Base-by-base conservation (phyloP, 2,113 vertebrate species). In the Leptosomus discolor region DNA sequence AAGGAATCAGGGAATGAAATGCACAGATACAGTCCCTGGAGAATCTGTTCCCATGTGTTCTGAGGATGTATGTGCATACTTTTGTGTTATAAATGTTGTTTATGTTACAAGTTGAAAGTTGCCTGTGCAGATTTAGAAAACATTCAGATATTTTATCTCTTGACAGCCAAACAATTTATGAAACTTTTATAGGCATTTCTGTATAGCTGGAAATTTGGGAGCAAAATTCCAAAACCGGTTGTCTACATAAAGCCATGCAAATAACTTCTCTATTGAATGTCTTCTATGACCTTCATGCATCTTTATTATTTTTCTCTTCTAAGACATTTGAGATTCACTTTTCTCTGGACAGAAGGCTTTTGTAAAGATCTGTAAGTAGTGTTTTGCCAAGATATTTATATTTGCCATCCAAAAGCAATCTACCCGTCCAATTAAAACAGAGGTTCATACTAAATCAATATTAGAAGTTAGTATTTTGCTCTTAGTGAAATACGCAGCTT, bases 11-110 rank as follows among this genome's bases (percentile, higher is more conserved):
- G 32, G 12, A 78, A 73, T 21, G 8, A 80, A 86, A 58, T 56
- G 20, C n/a, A 83, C 6, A 37, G 37, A 45, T 8, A 22, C 13
- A 53, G 9, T 6, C 50, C 9, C 41, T 39, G 7, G 21, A 81
- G 14, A 37, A 87, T 26, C 12, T 48, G 18, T 9, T 78, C 9
- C 45, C 18, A 2, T 9, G 12, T 34, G n/a, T 48, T 54, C 24
- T 67, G 51, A 82, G 51, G 32, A 46, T 3, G 4, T 12, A 20
- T 0, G 0, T 2, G 0, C 11, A 10, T 9, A 32, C 15, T 64
- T 67, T 16, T 5, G 8, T 24, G 6, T 63, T 73, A 19, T 12
- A 79, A 71, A 26, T 26, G n/a, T 68, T 53, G 13, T 63, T 73
- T 88, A 12, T 45, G 32, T 46, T 68, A 45, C 17, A 29, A 58